phyloP scores from a whole-genome alignment of 1,140 invertebrate species.

The Leptonema lineaticorne region DNA sequence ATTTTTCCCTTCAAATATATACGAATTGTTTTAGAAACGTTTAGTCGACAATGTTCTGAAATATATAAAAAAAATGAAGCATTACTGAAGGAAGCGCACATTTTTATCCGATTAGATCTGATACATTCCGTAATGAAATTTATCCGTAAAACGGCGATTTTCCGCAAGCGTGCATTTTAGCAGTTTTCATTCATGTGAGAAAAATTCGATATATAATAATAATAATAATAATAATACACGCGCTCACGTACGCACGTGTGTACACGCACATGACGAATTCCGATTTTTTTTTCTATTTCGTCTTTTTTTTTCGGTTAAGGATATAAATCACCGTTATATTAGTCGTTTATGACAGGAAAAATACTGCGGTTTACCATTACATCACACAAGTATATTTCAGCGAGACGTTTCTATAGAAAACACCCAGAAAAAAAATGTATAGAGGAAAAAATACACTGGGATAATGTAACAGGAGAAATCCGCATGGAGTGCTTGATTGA shows the following conservation, averaged over 20 bases:
- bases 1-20: too few species aligned
- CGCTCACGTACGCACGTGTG: too few species aligned
- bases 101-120: background rate
- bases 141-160: too few species aligned
- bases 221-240: too few species aligned
- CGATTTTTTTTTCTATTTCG: too few species aligned
- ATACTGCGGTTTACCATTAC: conserved; percentile 11
- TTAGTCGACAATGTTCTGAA: too few species aligned
- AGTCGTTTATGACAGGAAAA: conserved; percentile 19
- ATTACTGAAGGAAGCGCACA: too few species aligned
- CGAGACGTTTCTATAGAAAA: background rate
- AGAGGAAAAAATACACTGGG: conserved; percentile 8
- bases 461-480: conserved; percentile 13
- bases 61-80: too few species aligned
- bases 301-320: background rate
- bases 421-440: too few species aligned
- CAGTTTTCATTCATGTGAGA: too few species aligned
- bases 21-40: too few species aligned
- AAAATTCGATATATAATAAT: conserved; percentile 2
- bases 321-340: conserved; percentile 14
- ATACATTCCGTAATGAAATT: too few species aligned
- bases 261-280: background rate
- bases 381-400: background rate
- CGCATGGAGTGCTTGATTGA: conserved; percentile 19
- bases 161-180: background rate